Base-by-base conservation (phyloP, 92 coral and sea anemone species). In the Phenganax marumi region DNA sequence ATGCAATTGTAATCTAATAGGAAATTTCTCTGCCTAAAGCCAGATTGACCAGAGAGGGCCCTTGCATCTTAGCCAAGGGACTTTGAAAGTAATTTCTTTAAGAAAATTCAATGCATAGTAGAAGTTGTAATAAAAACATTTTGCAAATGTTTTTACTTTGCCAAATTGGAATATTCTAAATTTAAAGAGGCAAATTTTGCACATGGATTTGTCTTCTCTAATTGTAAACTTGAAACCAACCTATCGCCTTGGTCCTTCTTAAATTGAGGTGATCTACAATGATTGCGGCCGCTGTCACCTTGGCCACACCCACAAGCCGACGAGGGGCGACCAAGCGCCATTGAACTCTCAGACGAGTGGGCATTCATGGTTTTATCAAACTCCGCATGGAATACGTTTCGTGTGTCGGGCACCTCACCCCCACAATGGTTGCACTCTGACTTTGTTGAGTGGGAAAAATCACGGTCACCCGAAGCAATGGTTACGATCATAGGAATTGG, bases 401-500 rank as follows among this genome's bases (percentile, higher is more conserved):
- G 73, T 2, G 72, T 47, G 53, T 78, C 83, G n/a, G 83, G 72
- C 48, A 78, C 73, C 52, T 78, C 83, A 16, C 83, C 83, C 9
- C 83, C 83, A 62, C 83, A 78, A 50, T 78, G 83, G 56, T 78
- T 78, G 17, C 83, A 78, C 26, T 78, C 83, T 9, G 83, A 18
- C 22, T 78, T 78, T 26, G 83, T 43, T 8, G 83, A 61, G 53
- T 52, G 83, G 52, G 83, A 47, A 63, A 61, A 78, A 7, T 78
- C 83, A 78, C 83, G 73, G 26, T 78, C 83, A 17, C 83, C 83
- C 22, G 83, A 52, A 8, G 83, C 83, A 16, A 78, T 78, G 17
- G 83, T 62, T 24, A 78, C 83, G 13, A 78, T 78, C 83, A 78
- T 78, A 49, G 83, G 83, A 61, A 78, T 61, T 16, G 83, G 83